Percentiles rank a stretch among this genome's conserved stretches.
Conservation (phyloP, 2,797 vertebrate genomes). For the Chelon auratus region DNA sequence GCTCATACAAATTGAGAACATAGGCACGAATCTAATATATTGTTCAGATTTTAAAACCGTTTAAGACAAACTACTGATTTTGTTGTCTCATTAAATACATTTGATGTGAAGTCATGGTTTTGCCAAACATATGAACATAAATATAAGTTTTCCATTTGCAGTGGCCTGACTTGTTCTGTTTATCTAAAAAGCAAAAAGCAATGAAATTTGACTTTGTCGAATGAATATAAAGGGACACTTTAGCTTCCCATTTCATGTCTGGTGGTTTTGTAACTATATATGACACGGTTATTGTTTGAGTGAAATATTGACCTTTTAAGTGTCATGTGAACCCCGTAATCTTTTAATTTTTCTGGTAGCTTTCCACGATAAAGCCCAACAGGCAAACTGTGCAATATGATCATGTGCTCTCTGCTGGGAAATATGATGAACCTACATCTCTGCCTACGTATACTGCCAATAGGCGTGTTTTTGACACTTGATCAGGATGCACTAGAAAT, state of each 20-base stretch:
- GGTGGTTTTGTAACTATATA: slow-evolving; percentile 16
- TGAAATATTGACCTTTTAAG: slow-evolving; percentile 35
- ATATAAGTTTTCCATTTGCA: not conserved
- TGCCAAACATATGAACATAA: not conserved
- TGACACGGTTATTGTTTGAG: slow-evolving; percentile 7
- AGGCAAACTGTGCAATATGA: slow-evolving; percentile 51
- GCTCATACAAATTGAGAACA: not conserved
- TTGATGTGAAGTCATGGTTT: not conserved
- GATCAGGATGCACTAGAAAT: slow-evolving; percentile 37
- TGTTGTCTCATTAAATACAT: not conserved
- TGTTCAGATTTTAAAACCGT: not conserved
- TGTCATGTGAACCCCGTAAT: slow-evolving; percentile 19
- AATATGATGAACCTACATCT: slow-evolving; percentile 61
- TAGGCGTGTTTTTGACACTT: slow-evolving; percentile 45
- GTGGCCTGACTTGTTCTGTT: not conserved
- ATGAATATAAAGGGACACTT: not conserved
- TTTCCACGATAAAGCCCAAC: slow-evolving; percentile 31
- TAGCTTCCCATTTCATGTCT: slow-evolving; percentile 5
- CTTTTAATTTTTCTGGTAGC: slow-evolving; percentile 11
- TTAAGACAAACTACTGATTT: not conserved
- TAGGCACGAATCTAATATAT: not conserved
- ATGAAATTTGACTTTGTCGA: not conserved
- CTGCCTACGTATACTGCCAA: slow-evolving; percentile 31
- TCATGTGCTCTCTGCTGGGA: slow-evolving; percentile 26
- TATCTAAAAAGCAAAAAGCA: no score